Base-by-base conservation (phyloP, 2,113 vertebrate species). In the Mormoops blainvillei region DNA sequence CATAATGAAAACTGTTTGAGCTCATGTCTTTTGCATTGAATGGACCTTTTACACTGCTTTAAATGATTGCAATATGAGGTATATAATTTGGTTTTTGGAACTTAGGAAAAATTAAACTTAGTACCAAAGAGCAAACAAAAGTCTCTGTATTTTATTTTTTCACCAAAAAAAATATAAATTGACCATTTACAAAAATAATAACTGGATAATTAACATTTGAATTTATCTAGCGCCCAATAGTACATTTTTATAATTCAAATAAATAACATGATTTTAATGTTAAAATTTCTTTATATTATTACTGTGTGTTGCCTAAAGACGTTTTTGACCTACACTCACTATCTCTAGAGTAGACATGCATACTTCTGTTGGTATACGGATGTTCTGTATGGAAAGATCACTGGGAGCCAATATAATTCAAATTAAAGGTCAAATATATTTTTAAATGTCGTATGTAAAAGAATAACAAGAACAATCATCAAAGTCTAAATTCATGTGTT, bases 221-320 rank as follows among this genome's bases (percentile, higher is more conserved):
- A 52, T 92, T 65, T 93, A 50, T 83, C 43, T 77, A 18, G 31
- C 28, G 84, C 16, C 4, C 48, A 85, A 93, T 0, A 87, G 45
- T 87, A 18, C 28, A 90, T 20, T 87, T 81, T 94, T 65, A 74
- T 58, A 96, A 63, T 71, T 95, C 24, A 92, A 77, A 86, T 88
- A n/a, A 89, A 67, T 82, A 93, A 94, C n/a, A 90, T 74, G 71
- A 71, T 50, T 45, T 92, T 68, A 90, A 52, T n/a, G 2, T 90
- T 77, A 87, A 5, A 63, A 87, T 71, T 43, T 94, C 20, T 65
- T 61, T 84, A 67, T 73, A 22, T 58, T 81, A 58, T 80, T 20
- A 73, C 85, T 71, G 91, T 28, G 36, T n/a, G 9, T 84, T 56
- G 22, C 15, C 52, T 86, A 82, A 70, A 91, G 58, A 33, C 18